Conservation (phyloP, 2,888 invertebrate genomes). For the Andrena haemorrhoa region DNA sequence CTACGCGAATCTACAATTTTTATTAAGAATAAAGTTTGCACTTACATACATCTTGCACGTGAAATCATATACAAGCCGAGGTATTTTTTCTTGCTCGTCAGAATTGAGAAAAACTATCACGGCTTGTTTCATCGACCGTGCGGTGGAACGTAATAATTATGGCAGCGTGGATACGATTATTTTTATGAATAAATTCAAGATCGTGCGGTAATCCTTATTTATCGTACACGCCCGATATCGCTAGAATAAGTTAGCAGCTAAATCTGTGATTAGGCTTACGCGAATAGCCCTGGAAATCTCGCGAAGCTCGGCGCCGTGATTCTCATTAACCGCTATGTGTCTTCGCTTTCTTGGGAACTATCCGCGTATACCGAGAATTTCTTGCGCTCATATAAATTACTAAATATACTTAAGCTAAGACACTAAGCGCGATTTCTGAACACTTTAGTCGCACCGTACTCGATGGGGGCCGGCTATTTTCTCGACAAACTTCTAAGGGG, state of each 20-base stretch:
- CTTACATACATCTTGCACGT: conserved; percentile 25
- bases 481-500: conserved; percentile 26
- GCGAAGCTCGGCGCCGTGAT: not conserved
- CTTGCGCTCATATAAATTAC: conserved; percentile 42
- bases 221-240: conserved; percentile 58
- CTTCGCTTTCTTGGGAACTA: conserved; percentile 1
- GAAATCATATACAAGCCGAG: conserved; percentile 13
- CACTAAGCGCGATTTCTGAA: conserved; percentile 50
- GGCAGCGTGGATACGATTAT: conserved; percentile 62
- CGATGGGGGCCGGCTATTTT: conserved; percentile 6
- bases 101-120: conserved; percentile 17
- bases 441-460: conserved; percentile 47
- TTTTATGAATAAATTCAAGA: conserved; percentile 40
- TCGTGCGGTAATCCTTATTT: conserved; percentile 47
- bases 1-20: conserved; percentile 47
- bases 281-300: conserved; percentile 31
- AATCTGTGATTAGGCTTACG: conserved; percentile 39
- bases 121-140: conserved; percentile 13
- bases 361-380: conserved; percentile 41
- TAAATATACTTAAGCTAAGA: conserved; percentile 53
- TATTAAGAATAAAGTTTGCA: conserved; percentile 51
- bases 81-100: conserved; percentile 6
- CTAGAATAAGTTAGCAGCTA: conserved; percentile 53
- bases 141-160: conserved; percentile 45
- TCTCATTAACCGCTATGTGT: not conserved